phyloP scores from a whole-genome alignment of 1,140 invertebrate species.

The Halotydeus destructor region DNA sequence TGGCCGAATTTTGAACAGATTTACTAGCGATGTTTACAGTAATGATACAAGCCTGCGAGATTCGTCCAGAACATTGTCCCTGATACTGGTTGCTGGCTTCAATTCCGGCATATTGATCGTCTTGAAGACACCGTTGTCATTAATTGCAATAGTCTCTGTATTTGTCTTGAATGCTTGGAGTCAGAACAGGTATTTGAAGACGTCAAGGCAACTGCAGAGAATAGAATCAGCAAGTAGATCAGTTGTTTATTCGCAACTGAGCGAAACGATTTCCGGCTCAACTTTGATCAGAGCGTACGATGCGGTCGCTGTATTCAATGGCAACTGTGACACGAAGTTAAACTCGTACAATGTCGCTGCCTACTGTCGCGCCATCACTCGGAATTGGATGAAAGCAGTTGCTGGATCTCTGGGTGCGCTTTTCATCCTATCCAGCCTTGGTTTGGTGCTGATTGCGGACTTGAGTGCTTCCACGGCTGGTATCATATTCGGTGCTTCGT shows the following conservation, averaged over 20 bases:
- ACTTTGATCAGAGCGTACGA: too few relatives aligned
- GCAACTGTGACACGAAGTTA: too few relatives aligned
- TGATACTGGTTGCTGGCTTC: constrained; percentile 41
- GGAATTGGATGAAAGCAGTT: too few relatives aligned
- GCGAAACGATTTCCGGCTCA: constrained; percentile 24
- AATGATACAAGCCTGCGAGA: constrained; percentile 38
- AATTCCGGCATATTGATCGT: constrained; percentile 47
- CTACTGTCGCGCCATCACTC: too few relatives aligned
- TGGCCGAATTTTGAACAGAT: constrained; percentile 33
- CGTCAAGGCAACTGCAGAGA: constrained; percentile 30
- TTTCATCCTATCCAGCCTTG: too few relatives aligned
- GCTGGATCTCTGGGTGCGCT: too few relatives aligned
- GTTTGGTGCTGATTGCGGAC: too few relatives aligned
- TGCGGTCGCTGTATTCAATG: constrained; percentile 20
- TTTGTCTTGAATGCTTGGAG: constrained; percentile 51
- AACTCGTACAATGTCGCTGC: too few relatives aligned
- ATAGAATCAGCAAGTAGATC: constrained; percentile 30
- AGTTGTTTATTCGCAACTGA: constrained; percentile 31
- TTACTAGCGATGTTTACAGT: constrained; percentile 31
- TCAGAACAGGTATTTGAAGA: constrained; percentile 29
- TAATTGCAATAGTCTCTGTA: constrained; percentile 59
- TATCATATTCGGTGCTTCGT: too few relatives aligned
- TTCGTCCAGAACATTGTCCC: constrained; percentile 26
- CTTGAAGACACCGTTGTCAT: constrained; percentile 52
- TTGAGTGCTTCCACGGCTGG: neutral